Percentiles rank a stretch among this genome's conserved stretches.
Conservation (phyloP, 2,888 invertebrate species). For the Drosophila nr. perissopoda region DNA sequence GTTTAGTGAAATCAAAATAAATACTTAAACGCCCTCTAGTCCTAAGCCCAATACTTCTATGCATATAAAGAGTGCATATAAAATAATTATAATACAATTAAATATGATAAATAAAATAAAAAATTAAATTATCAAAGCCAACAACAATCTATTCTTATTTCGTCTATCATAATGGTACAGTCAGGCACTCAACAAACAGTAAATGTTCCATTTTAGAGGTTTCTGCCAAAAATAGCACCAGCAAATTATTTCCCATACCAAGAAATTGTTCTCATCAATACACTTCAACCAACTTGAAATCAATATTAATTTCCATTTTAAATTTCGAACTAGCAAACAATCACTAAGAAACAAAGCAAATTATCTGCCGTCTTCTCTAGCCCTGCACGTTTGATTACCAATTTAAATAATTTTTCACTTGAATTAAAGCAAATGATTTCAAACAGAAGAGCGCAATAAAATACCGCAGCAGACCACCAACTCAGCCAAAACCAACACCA, state of each 20-base stretch:
- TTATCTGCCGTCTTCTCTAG: slow-evolving; percentile 14
- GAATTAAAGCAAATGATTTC: slow-evolving; percentile 79
- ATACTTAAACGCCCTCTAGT: slow-evolving; percentile 70
- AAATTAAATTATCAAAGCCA: slow-evolving; percentile 65
- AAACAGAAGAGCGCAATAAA: slow-evolving; percentile 62
- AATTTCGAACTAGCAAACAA: slow-evolving; percentile 38
- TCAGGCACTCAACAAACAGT: background rate
- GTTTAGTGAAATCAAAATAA: slow-evolving; percentile 70
- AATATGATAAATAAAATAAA: slow-evolving; percentile 62
- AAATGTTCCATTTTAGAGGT: background rate
- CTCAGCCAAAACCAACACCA: background rate
- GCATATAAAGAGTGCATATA: slow-evolving; percentile 38
- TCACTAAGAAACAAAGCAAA: slow-evolving; percentile 38
- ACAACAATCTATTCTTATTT: slow-evolving; percentile 11
- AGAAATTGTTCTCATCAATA: slow-evolving; percentile 59
- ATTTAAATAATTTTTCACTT: slow-evolving; percentile 80
- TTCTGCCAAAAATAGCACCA: background rate
- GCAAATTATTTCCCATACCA: background rate
- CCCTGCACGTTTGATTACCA: slow-evolving; percentile 72
- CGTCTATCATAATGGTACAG: too few species aligned
- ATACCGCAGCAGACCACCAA: slow-evolving; percentile 10
- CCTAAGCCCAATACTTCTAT: slow-evolving; percentile 60
- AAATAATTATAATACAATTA: slow-evolving; percentile 41
- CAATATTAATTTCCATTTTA: slow-evolving; percentile 69
- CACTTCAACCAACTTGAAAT: slow-evolving; percentile 55